These are phyloP conservation scores for Thumatha senex DNA, from an alignment of 2,888 invertebrate species.

Conservation along the genomic window DNA sequence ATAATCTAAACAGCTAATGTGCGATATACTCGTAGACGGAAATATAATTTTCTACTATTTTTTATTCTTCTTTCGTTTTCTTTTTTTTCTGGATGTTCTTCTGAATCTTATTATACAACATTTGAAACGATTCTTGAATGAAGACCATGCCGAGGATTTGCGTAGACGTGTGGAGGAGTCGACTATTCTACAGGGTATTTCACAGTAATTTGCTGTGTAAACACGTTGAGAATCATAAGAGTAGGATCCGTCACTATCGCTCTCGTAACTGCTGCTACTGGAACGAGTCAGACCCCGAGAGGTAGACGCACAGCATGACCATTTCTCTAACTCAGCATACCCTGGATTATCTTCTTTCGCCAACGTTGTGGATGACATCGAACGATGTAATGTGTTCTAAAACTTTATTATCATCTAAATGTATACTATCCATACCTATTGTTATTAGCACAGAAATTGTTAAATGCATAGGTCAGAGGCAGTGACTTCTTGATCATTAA, in stretches of 20 bases:
- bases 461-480: background rate
- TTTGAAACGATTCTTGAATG: constrained; percentile 41
- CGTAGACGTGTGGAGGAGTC: constrained; percentile 52
- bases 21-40: too few species aligned
- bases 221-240: constrained; percentile 19
- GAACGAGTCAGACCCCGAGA: constrained; percentile 57
- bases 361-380: constrained; percentile 28
- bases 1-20: too few species aligned
- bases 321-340: constrained; percentile 32
- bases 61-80: too few species aligned
- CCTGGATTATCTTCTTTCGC: constrained; percentile 22
- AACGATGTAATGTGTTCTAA: constrained; percentile 8
- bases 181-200: constrained; percentile 55
- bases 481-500: background rate
- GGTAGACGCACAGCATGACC: constrained; percentile 58
- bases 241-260: constrained; percentile 44
- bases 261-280: constrained; percentile 51
- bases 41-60: too few species aligned
- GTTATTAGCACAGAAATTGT: constrained; percentile 12
- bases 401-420: constrained; percentile 5
- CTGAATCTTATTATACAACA: constrained; percentile 37
- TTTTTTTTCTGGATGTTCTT: background rate
- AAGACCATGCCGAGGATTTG: constrained; percentile 53
- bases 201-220: constrained; percentile 33
- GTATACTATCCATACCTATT: constrained; percentile 25